phyloP scores from a whole-genome alignment of 2,797 vertebrate species.

The Pseudochirops corinnae region DNA sequence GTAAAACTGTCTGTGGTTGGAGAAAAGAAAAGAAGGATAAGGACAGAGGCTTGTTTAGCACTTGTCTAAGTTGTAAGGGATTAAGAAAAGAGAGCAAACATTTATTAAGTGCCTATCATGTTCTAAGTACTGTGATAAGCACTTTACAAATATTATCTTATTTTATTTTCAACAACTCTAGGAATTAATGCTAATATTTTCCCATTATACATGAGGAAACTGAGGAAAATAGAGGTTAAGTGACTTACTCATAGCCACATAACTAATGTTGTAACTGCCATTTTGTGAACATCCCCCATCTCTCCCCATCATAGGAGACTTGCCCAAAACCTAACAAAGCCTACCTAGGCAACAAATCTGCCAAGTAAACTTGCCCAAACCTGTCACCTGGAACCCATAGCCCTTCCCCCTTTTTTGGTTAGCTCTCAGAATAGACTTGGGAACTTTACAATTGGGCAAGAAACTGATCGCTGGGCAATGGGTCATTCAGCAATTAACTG shows the following conservation, averaged over 20 bases:
- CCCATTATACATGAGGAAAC: background rate
- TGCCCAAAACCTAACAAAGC: too few species aligned
- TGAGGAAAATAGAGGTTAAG: background rate
- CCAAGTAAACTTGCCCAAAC: too few species aligned
- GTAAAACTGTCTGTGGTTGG: too few species aligned
- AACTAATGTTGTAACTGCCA: background rate
- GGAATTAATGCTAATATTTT: background rate
- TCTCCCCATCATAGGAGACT: too few species aligned
- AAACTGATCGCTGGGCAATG: too few species aligned
- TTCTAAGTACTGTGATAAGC: background rate
- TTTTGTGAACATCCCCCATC: too few species aligned
- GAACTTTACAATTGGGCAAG: too few species aligned
- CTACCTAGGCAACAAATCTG: too few species aligned
- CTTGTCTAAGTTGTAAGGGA: background rate
- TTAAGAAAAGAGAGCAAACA: background rate
- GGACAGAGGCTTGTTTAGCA: background rate
- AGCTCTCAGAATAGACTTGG: too few species aligned
- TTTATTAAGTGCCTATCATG: background rate
- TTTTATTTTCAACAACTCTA: background rate
- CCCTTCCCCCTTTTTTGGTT: too few species aligned
- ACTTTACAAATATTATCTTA: background rate
- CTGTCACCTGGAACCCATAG: too few species aligned
- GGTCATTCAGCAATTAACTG: too few species aligned
- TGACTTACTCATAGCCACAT: conserved; percentile 24
- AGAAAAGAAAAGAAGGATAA: background rate